These are phyloP conservation scores for Aix galericulata DNA, from an alignment of 2,113 vertebrate genomes.

Conservation along the genomic window DNA sequence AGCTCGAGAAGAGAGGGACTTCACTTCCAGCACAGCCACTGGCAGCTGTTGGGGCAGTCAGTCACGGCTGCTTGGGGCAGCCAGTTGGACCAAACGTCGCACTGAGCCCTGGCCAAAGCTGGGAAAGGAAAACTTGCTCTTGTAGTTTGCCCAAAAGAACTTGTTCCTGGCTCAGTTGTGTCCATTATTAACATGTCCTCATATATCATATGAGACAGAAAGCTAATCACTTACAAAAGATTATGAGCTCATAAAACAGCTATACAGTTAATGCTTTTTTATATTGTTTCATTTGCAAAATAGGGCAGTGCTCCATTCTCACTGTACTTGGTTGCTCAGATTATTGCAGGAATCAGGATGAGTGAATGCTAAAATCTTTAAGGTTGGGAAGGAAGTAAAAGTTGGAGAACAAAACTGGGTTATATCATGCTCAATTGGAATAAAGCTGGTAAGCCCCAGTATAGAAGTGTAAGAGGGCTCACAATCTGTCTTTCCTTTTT, in stretches of 20 bases:
- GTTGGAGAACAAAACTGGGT: not conserved
- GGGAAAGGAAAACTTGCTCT: not conserved
- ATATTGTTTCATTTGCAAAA: not conserved
- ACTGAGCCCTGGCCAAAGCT: not conserved
- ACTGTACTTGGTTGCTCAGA: not conserved
- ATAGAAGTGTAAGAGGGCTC: not conserved
- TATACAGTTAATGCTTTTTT: not conserved
- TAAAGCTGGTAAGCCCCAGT: not conserved
- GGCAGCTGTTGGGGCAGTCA: not conserved
- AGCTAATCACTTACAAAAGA: not conserved
- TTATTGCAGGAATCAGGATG: not conserved
- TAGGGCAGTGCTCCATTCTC: not conserved
- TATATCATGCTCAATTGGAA: not conserved
- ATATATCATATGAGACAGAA: not conserved
- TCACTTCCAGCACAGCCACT: not conserved
- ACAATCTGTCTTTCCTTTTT: not conserved
- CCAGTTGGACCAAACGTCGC: not conserved
- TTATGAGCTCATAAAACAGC: not conserved
- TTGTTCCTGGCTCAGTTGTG: conserved; percentile 8
- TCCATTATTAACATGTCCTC: not conserved
- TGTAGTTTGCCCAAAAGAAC: not conserved
- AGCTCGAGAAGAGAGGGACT: not conserved
- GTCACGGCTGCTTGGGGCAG: not conserved
- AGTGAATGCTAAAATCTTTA: not conserved
- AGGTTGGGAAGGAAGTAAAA: not conserved